Percentiles rank a stretch among this genome's conserved stretches.
phyloP scores from a whole-genome alignment of 1,140 invertebrate genomes.

The Penaeus vannamei region DNA sequence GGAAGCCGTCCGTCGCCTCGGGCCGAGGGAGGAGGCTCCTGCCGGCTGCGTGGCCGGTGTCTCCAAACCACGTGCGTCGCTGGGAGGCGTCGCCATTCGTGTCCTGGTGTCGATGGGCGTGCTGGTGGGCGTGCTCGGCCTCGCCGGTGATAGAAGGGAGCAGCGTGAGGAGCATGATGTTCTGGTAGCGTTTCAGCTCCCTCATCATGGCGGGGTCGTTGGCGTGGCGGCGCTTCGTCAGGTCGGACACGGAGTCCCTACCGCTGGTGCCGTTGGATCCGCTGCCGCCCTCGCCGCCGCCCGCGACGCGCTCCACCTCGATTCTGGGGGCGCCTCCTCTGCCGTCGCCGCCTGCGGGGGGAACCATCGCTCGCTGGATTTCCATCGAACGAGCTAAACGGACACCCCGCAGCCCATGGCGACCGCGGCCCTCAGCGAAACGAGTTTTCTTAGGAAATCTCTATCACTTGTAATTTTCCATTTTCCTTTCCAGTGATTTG shows the following conservation, averaged over 20 bases:
- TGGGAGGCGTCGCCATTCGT: constrained; percentile 8
- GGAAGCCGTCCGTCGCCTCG: constrained; percentile 51
- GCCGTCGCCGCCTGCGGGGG: neutral
- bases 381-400: constrained; percentile 1
- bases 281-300: neutral
- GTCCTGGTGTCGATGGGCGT: neutral
- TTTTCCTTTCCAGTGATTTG: too few relatives aligned
- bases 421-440: neutral
- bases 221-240: constrained; percentile 52
- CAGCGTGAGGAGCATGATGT: constrained; percentile 63
- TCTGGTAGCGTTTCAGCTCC: constrained; percentile 60
- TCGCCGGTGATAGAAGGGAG: constrained; percentile 55
- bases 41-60: neutral
- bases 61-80: constrained; percentile 41
- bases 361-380: neutral
- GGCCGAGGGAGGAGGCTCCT: constrained; percentile 35
- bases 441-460: too few relatives aligned
- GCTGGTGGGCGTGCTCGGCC: constrained; percentile 1
- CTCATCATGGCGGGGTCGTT: constrained; percentile 67
- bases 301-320: neutral
- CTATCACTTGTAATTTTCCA: too few relatives aligned
- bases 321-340: too few relatives aligned
- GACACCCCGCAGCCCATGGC: too few relatives aligned
- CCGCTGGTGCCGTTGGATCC: neutral
- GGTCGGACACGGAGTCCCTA: neutral